A percentile compares a stretch with the other conserved stretches of the same genome.
Evolutionary conservation across 2,888 invertebrate genomes (phyloP).

Genomic region (Isotomurus palustris): DNA sequence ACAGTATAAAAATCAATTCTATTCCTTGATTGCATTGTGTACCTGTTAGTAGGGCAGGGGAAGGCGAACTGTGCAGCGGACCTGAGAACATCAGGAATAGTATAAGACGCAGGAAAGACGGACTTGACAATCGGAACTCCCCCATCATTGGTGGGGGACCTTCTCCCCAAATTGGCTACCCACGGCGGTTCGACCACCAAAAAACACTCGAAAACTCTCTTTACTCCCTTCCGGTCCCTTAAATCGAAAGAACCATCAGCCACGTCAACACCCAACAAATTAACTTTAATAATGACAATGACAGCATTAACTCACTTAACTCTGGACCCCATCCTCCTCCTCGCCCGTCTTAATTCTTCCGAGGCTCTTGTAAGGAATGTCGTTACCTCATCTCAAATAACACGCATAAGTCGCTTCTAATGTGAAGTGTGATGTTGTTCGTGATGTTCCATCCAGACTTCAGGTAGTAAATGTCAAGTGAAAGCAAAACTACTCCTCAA

Average conservation of each 20-base stretch:
- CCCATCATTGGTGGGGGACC: not conserved
- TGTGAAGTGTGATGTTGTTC: too few species aligned
- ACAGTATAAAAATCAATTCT: not conserved
- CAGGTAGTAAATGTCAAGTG: too few species aligned
- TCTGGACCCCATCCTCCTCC: slow-evolving; percentile 32
- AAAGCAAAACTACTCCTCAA: too few species aligned
- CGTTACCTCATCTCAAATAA: too few species aligned
- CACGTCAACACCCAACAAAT: not conserved
- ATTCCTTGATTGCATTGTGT: slow-evolving; percentile 50
- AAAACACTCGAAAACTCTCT: slow-evolving; percentile 40
- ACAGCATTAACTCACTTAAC: slow-evolving; percentile 21
- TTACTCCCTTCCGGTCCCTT: slow-evolving; percentile 33
- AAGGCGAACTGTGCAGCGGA: slow-evolving; percentile 88
- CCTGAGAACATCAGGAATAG: slow-evolving; percentile 76
- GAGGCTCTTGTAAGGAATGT: not conserved
- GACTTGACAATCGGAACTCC: slow-evolving; percentile 18
- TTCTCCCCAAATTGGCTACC: slow-evolving; percentile 6
- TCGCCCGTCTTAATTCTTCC: not conserved
- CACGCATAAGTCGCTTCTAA: too few species aligned
- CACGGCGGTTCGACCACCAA: slow-evolving; percentile 38
- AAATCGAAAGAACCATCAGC: not conserved
- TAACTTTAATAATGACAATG: not conserved
- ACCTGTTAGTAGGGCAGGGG: slow-evolving; percentile 76
- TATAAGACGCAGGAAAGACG: slow-evolving; percentile 71
- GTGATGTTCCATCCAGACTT: too few species aligned